phyloP scores from a whole-genome alignment of 1,140 invertebrate species.

The Trichogramma pretiosum region DNA sequence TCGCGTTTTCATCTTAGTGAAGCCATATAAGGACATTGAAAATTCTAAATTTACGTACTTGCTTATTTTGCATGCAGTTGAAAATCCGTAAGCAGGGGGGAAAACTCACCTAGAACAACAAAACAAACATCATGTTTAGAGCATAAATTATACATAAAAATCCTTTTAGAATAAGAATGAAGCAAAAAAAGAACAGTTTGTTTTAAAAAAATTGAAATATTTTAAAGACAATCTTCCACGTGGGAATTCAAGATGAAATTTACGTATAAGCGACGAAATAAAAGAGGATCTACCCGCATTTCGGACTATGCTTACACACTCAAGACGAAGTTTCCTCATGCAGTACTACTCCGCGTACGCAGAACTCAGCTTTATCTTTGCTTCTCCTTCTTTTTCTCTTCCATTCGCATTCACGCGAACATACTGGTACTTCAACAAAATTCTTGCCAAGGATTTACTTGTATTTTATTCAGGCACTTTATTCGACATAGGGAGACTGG shows the following conservation, averaged over 20 bases:
- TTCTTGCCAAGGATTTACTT: slow-evolving; percentile 36
- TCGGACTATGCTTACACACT: slow-evolving; percentile 1
- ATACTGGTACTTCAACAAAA: slow-evolving; percentile 13
- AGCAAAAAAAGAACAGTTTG: no score
- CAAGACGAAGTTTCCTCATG: slow-evolving; percentile 5
- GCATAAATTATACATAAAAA: no score
- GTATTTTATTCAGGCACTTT: slow-evolving; percentile 45
- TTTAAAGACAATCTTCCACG: neutral
- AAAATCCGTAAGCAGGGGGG: no score
- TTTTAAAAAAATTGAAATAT: no score
- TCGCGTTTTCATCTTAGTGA: no score
- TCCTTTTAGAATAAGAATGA: no score
- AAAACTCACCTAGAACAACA: slow-evolving; percentile 10
- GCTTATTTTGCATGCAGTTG: no score
- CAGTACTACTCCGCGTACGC: no score
- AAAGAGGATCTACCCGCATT: slow-evolving; percentile 7
- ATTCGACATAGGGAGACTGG: no score
- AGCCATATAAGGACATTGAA: no score
- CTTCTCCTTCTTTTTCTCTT: neutral
- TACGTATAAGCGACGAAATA: slow-evolving; percentile 6
- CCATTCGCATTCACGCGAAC: slow-evolving; percentile 6
- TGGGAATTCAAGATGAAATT: slow-evolving; percentile 4
- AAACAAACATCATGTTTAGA: neutral
- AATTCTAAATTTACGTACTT: no score
- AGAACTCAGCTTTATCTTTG: no score